These are phyloP conservation scores for Protophormia terraenovae DNA, from an alignment of 2,888 invertebrate species.

Conservation along the genomic window DNA sequence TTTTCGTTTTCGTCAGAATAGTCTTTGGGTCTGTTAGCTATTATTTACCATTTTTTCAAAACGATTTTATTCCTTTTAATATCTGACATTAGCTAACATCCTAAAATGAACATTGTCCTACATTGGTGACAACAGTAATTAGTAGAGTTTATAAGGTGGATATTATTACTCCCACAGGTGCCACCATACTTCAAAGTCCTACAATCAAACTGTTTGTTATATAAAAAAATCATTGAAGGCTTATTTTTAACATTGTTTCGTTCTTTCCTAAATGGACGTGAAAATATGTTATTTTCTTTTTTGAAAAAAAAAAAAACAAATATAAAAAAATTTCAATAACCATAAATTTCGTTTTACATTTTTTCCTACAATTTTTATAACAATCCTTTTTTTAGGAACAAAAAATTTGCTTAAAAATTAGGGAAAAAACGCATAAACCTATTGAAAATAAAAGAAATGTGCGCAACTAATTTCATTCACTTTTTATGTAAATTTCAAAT, in stretches of 20 bases:
- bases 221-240: not conserved
- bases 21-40: not conserved
- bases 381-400: constrained; percentile 51
- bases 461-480: constrained; percentile 66
- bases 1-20: too few species aligned
- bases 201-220: not conserved
- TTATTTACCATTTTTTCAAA: not conserved
- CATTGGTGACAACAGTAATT: constrained; percentile 64
- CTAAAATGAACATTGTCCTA: constrained; percentile 37
- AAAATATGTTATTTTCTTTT: constrained; percentile 51
- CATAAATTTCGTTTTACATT: constrained; percentile 50
- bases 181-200: not conserved
- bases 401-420: not conserved
- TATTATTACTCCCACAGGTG: constrained; percentile 66
- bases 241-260: not conserved
- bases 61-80: constrained; percentile 20
- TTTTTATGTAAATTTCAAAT: constrained; percentile 65
- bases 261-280: constrained; percentile 19
- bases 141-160: constrained; percentile 58
- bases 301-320: not conserved
- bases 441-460: constrained; percentile 61
- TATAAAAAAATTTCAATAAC: constrained; percentile 55
- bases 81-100: constrained; percentile 10
- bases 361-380: constrained; percentile 2
- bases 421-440: constrained; percentile 1